Conservation (phyloP, 2,113 vertebrate species). For the Epinephelus moara region DNA sequence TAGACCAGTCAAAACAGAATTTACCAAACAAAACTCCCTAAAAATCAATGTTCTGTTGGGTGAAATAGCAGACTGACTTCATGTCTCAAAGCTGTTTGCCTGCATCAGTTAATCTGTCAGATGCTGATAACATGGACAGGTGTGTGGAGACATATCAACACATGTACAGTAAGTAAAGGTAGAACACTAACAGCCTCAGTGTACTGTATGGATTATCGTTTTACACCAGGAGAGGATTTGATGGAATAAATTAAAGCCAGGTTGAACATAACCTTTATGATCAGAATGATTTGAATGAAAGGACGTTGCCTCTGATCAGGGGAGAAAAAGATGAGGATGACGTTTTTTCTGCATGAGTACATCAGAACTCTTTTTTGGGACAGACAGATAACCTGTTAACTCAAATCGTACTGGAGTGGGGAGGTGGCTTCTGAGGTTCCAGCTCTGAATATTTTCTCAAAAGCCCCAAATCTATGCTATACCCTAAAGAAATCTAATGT, state of each 20-base stretch:
- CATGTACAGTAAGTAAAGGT: not conserved
- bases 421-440: no score
- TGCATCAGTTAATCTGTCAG: not conserved
- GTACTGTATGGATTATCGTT: slow-evolving; percentile 1
- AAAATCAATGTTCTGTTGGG: not conserved
- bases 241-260: not conserved
- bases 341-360: not conserved
- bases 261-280: not conserved
- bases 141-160: not conserved
- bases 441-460: no score
- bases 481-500: no score
- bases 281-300: not conserved
- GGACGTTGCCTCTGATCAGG: not conserved
- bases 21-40: not conserved
- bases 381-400: not conserved
- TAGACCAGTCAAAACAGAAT: not conserved
- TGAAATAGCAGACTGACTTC: not conserved
- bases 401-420: not conserved
- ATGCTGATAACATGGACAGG: not conserved
- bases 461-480: no score
- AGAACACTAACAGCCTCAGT: not conserved
- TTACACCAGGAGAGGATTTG: slow-evolving; percentile 2
- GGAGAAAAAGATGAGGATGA: not conserved
- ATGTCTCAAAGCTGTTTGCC: not conserved
- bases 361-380: not conserved